A percentile compares a stretch with the other conserved stretches of the same genome.
Evolutionary conservation across 2,888 invertebrate genomes (phyloP).

Genomic region (Alloscopus bannaensis): DNA sequence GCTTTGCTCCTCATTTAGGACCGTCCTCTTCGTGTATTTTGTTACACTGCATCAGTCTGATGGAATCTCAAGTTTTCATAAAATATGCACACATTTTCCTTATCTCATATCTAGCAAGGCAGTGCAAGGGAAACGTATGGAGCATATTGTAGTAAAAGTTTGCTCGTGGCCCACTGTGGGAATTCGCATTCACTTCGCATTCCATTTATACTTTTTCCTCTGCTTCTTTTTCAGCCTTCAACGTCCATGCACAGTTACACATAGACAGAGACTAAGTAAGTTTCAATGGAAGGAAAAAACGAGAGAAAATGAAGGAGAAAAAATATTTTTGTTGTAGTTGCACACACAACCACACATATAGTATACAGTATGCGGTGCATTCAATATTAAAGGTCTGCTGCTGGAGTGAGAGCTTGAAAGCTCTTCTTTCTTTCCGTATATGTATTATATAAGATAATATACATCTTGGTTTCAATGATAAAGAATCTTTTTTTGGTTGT

Average conservation of each 20-base stretch:
- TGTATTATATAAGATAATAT: too few species aligned
- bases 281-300: slow-evolving; percentile 53
- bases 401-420: slow-evolving; percentile 14
- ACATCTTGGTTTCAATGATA: too few species aligned
- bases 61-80: slow-evolving; percentile 40
- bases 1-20: neutral
- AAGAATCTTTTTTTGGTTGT: slow-evolving; percentile 1
- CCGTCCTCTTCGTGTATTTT: slow-evolving; percentile 23
- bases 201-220: slow-evolving; percentile 12
- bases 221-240: neutral
- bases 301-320: neutral
- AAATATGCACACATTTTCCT: slow-evolving; percentile 32
- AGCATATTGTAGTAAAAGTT: too few species aligned
- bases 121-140: too few species aligned
- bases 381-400: too few species aligned
- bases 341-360: too few species aligned
- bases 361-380: too few species aligned
- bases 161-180: too few species aligned
- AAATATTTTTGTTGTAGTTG: slow-evolving; percentile 16
- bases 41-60: slow-evolving; percentile 57
- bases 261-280: slow-evolving; percentile 41
- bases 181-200: too few species aligned
- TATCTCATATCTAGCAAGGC: too few species aligned
- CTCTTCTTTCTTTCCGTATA: slow-evolving; percentile 1
- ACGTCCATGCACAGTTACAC: slow-evolving; percentile 21